phyloP scores from a whole-genome alignment of 2,797 vertebrate species.

The Mormyrus hasselquistii region DNA sequence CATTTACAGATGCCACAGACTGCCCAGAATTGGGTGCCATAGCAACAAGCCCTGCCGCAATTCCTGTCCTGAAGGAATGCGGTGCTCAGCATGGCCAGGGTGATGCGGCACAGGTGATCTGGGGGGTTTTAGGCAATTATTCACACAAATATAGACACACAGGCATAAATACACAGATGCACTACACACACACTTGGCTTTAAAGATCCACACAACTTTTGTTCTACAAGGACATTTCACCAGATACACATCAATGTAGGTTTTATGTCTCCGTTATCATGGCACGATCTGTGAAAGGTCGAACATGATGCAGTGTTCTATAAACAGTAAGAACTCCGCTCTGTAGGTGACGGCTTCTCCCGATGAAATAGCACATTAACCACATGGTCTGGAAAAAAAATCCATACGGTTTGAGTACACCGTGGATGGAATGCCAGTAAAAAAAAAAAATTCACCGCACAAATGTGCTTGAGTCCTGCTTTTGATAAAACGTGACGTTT shows the following conservation, averaged over 20 bases:
- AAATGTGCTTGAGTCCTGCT: background rate
- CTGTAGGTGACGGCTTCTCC: background rate
- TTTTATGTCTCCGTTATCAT: background rate
- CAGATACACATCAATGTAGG: background rate
- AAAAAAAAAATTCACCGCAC: background rate
- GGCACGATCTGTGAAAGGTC: background rate
- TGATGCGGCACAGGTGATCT: background rate
- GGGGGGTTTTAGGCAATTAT: background rate
- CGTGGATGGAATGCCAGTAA: background rate
- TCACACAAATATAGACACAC: background rate
- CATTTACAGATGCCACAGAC: background rate
- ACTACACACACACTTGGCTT: background rate
- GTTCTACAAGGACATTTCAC: background rate
- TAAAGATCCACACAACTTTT: background rate
- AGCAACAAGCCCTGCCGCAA: background rate
- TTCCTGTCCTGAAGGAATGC: background rate
- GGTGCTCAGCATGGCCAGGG: too few species aligned
- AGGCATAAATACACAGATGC: background rate
- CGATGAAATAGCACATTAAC: background rate
- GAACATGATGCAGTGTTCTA: too few species aligned
- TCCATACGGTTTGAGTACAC: background rate
- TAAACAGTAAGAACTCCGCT: background rate
- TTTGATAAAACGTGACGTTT: background rate
- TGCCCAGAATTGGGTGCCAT: background rate
- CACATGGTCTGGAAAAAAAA: background rate